phyloP scores from a whole-genome alignment of 2,797 vertebrate genomes.

The Heterohyrax brucei region DNA sequence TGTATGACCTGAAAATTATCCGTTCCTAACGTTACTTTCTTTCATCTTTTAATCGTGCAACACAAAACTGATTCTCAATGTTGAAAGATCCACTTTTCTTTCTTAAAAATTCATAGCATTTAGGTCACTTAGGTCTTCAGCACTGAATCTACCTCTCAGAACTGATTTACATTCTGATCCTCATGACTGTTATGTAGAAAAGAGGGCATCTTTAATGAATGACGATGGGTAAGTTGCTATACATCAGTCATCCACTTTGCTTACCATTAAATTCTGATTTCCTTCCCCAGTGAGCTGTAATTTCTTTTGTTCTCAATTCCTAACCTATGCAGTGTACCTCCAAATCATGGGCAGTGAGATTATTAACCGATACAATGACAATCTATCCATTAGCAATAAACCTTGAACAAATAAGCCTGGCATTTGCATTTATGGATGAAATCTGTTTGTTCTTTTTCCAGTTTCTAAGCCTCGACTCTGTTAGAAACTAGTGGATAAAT shows the following conservation, averaged over 20 bases:
- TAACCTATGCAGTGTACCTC: neutral
- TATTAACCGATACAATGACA: neutral
- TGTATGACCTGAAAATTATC: neutral
- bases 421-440: conserved; percentile 24
- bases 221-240: neutral
- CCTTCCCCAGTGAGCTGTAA: conserved; percentile 3
- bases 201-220: neutral
- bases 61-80: conserved; percentile 46
- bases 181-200: neutral
- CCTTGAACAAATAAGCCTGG: conserved; percentile 35
- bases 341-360: neutral
- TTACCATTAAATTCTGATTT: neutral
- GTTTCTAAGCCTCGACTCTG: neutral
- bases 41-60: conserved; percentile 7
- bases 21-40: conserved; percentile 10
- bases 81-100: neutral
- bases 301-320: conserved; percentile 8
- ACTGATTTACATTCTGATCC: neutral
- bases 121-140: neutral
- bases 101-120: conserved; percentile 53
- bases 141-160: conserved; percentile 48
- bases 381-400: neutral
- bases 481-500: conserved; percentile 15
- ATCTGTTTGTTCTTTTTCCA: conserved; percentile 48
- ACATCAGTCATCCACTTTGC: conserved; percentile 1